These are phyloP conservation scores for Drosophila atripex DNA, from an alignment of 2,888 invertebrate species.

Conservation along the genomic window DNA sequence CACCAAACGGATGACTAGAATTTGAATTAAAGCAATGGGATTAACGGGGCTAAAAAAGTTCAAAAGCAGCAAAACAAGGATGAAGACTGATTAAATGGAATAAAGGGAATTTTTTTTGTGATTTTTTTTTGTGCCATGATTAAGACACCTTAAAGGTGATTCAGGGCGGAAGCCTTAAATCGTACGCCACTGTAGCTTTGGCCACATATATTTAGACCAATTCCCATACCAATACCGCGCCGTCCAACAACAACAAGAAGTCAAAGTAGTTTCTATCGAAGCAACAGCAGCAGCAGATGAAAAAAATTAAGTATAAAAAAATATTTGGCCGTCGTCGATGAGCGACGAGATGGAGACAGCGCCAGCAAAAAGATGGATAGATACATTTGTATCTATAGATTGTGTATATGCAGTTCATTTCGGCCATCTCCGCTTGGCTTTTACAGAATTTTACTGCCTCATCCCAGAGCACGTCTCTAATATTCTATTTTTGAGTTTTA, in stretches of 20 bases:
- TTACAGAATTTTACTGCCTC: slow-evolving; percentile 69
- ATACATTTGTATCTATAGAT: slow-evolving; percentile 50
- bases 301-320: slow-evolving; percentile 43
- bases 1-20: slow-evolving; percentile 2
- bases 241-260: slow-evolving; percentile 35
- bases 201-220: slow-evolving; percentile 60
- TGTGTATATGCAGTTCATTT: slow-evolving; percentile 30
- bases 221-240: slow-evolving; percentile 57
- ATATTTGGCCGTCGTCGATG: slow-evolving; percentile 61
- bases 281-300: slow-evolving; percentile 21
- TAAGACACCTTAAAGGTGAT: slow-evolving; percentile 38
- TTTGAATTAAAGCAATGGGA: slow-evolving; percentile 15
- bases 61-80: slow-evolving; percentile 4
- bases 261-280: slow-evolving; percentile 41
- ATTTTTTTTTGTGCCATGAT: slow-evolving; percentile 1
- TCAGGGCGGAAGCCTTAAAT: slow-evolving; percentile 32
- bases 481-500: slow-evolving; percentile 75
- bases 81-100: slow-evolving; percentile 1
- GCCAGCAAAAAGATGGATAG: slow-evolving; percentile 54
- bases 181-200: slow-evolving; percentile 49
- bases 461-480: slow-evolving; percentile 63
- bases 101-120: neutral
- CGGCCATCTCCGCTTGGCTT: slow-evolving; percentile 49
- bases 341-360: slow-evolving; percentile 59
- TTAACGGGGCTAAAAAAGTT: slow-evolving; percentile 16